Evolutionary conservation across 2,113 vertebrate species (phyloP).

Genomic region (Turnix velox): DNA sequence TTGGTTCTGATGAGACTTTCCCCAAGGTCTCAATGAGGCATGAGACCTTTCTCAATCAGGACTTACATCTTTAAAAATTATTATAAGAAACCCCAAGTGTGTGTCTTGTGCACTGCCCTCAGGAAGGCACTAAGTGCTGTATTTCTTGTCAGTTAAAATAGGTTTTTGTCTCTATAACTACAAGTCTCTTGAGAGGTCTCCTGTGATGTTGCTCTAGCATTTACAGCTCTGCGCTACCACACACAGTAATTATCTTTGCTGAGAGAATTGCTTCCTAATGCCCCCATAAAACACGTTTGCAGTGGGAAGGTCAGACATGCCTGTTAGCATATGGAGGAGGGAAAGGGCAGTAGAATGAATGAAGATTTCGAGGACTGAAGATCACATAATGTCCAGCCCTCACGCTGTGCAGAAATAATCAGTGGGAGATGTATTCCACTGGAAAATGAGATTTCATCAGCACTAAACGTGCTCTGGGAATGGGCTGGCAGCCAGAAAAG

Average conservation of each 20-base stretch:
- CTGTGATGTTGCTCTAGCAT: background rate
- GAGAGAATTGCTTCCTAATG: background rate
- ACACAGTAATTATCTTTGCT: conserved; percentile 7
- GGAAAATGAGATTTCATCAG: background rate
- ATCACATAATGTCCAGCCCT: background rate
- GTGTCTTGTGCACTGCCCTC: background rate
- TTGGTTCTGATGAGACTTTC: background rate
- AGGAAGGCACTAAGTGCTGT: background rate
- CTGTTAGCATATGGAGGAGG: background rate
- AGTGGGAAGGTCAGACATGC: background rate
- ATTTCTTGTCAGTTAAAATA: background rate
- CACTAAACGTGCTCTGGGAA: background rate
- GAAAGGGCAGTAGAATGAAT: background rate
- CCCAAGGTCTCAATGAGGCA: background rate
- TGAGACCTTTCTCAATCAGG: background rate
- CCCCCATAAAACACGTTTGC: background rate
- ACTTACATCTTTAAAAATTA: rapidly evolving
- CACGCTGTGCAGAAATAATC: background rate
- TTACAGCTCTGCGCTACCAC: background rate
- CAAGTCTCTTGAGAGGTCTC: background rate
- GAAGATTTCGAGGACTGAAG: background rate
- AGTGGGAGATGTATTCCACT: background rate
- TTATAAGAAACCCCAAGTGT: background rate
- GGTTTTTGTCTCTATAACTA: background rate
- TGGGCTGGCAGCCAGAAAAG: background rate